These are phyloP conservation scores for Holothuria scabra DNA, from an alignment of 53 echinoderm and acorn worm species.

Conservation along the genomic window DNA sequence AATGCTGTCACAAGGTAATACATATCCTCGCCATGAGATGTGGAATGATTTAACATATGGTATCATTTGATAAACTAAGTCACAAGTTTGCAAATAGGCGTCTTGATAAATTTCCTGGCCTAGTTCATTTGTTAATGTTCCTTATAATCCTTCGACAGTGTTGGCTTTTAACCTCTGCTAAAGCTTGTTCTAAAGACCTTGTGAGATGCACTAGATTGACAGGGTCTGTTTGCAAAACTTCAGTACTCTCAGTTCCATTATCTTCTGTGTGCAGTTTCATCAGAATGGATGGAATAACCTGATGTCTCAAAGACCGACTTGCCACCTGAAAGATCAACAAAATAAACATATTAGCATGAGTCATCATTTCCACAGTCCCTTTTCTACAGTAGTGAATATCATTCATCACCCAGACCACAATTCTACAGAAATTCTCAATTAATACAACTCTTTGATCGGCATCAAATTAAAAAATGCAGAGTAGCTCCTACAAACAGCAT, in stretches of 20 bases:
- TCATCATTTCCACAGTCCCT: too few species aligned
- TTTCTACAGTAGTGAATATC: too few species aligned
- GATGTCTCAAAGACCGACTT: conserved; percentile 90
- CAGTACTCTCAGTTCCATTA: conserved; percentile 61
- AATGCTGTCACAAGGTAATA: too few species aligned
- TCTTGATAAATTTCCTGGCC: too few species aligned
- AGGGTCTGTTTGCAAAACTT: conserved; percentile 90
- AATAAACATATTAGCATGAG: neutral
- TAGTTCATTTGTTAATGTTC: conserved; percentile 90
- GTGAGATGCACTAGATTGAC: conserved; percentile 95
- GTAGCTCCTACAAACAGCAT: too few species aligned
- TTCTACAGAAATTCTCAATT: too few species aligned
- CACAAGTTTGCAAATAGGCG: neutral
- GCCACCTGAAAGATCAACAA: conserved; percentile 71
- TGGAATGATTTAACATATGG: neutral
- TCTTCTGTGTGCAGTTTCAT: conserved; percentile 94
- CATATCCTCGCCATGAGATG: too few species aligned
- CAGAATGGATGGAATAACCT: conserved; percentile 81
- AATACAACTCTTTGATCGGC: too few species aligned
- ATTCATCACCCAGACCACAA: too few species aligned
- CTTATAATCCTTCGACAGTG: conserved; percentile 94
- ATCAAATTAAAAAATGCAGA: too few species aligned
- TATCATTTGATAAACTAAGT: neutral
- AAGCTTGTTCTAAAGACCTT: conserved; percentile 86
- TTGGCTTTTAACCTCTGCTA: conserved; percentile 93